Base-by-base conservation (phyloP, 2,888 invertebrate genomes). In the Troides oblongomaculatus region DNA sequence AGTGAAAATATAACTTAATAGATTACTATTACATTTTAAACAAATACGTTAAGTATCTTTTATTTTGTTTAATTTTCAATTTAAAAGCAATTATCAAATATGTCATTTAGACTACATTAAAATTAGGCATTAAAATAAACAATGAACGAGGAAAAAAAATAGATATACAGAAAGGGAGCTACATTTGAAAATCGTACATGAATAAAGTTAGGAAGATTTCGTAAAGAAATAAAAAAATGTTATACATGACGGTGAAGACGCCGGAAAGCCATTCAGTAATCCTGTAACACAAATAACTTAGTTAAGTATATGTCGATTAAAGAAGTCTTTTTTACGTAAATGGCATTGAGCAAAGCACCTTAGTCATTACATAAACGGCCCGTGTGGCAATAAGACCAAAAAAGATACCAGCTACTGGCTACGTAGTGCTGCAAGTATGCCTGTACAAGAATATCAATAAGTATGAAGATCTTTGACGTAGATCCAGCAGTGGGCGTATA, bases 221-320 rank as follows among this genome's bases (percentile, higher is more conserved):
- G 5, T 56, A 69, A 18, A 69, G 21, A 23, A 68, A 46, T 18
- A 50, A 59, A 59, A 63, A 17, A 14, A 53, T 18, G 18, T 50
- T 63, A 63, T 53, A 18, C 25, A 65, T 43, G 25, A 57, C 30
- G 39, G 53, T 21, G 43, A 69, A 56, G 30, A 25, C 30, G 64
- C 64, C 64, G 25, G 64, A 53, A 56, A 69, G 56, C 64, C 64
- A 25, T 64, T 64, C 65, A 61, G 43, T 61, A 56, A 57, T 60
- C 69, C 69, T 69, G 69, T 43, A 56, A 64, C 17, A 6, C 5
- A 50, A 36, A 68, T 53, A 58, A 25, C 50, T 50, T 50, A 17
- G 56, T 21, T 57, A 57, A 57, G 56, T 57, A 50, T 1, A 50
- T 50, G 12, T 5, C 10, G 17, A 50, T 14, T 50, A 50, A 50